Percentiles rank a stretch among this genome's conserved stretches.
Evolutionary conservation across 2,888 invertebrate genomes (phyloP).

Genomic region (Choreutis nemorana): DNA sequence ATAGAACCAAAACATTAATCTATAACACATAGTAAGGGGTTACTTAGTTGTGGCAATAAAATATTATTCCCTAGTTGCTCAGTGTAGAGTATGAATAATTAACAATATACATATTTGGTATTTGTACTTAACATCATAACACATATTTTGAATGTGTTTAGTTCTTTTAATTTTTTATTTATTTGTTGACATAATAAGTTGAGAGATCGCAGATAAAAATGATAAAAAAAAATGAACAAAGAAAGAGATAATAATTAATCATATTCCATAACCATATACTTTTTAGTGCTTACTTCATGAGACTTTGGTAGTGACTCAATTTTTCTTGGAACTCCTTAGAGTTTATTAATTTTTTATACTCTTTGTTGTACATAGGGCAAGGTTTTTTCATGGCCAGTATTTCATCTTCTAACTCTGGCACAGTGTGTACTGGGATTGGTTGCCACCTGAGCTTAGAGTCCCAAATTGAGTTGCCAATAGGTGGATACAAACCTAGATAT

Average conservation of each 20-base stretch:
- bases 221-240: not conserved
- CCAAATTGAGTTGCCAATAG: slow-evolving; percentile 67
- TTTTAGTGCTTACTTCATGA: slow-evolving; percentile 64
- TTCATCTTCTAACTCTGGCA: slow-evolving; percentile 69
- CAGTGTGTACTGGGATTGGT: slow-evolving; percentile 80
- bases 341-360: slow-evolving; percentile 49
- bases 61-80: no score
- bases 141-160: no score
- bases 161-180: no score
- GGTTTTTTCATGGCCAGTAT: slow-evolving; percentile 66
- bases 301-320: slow-evolving; percentile 61
- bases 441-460: slow-evolving; percentile 72
- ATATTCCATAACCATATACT: not conserved
- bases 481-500: slow-evolving; percentile 72
- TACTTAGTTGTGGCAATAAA: no score
- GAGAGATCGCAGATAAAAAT: not conserved
- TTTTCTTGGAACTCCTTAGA: slow-evolving; percentile 64
- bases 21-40: no score
- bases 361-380: slow-evolving; percentile 73
- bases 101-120: no score
- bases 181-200: no score
- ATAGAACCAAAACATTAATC: no score
- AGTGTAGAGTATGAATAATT: no score
- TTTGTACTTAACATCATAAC: no score
- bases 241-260: slow-evolving; percentile 1